Evolutionary conservation across 1,140 invertebrate species (phyloP), one percentile per base, ranked within the genome.

Genomic region (Gryllus bimaculatus): DNA sequence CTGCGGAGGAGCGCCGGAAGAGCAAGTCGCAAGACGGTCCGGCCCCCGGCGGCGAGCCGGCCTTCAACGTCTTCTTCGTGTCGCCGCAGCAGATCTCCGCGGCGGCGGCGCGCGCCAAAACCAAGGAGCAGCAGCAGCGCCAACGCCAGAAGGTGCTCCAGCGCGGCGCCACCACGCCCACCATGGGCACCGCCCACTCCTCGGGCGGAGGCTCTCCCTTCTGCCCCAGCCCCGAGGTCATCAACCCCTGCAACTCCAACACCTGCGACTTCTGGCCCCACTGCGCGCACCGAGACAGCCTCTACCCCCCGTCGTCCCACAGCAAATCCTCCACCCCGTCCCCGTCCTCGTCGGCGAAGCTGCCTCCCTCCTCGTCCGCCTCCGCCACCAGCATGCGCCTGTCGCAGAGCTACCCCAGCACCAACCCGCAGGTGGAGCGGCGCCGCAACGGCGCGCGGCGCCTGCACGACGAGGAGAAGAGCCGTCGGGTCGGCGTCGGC

Each of bases 221-320:
- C 48, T 81, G 80, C 26, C 74, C 82, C 6, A 85, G 83, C 47
- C 81, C 83, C 3, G 86, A 87, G 20, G 80, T 83, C 18, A 86
- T 86, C 73, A 82, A 86, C 48, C 81, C 83, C 0, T 89, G 88
- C 80, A 89, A 86, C 79, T 87, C 87, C 18, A 87, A 86, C 76
- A 88, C 86, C 0, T 90, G 89, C 78, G 87, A 89, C 81, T 90
- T 88, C 80, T 90, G 88, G 89, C 88, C 89, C 0, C 88, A 89
- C 79, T 89, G 89, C 78, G 86, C 87, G 0, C 88, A 89, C 77
- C 82, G 86, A 15, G 87, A 89, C 66, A 86, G 80, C 47, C 80
- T 82, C 8, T 82, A 81, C 78, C 80, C 80, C 3, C 79, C 81
- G 0, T 74, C 75, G 7, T 18, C 75, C 77, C 76, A 81, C 66